Base-by-base conservation (phyloP, 2,888 invertebrate species). In the Parnassius orleans region DNA sequence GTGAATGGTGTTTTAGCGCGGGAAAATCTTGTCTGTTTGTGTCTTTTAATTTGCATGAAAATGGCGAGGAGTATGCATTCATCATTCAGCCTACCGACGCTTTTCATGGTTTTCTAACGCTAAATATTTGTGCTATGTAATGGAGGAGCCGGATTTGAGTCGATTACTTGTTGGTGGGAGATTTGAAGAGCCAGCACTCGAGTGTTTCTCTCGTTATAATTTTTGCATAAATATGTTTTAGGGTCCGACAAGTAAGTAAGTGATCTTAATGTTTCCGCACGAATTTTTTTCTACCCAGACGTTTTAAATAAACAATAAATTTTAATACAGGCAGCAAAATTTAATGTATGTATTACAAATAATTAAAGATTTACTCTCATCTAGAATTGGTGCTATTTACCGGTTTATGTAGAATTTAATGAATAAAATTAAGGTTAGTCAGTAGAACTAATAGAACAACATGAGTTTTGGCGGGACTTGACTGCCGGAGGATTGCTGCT, bases 21-120 rank as follows among this genome's bases (percentile, higher is more conserved):
- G 83, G 81, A 82, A 79, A 78, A 78, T 81, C 78, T 83, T 80
- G 80, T 84, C 81, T 88, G 79, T 86, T 85, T 86, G 85, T 84
- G 83, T 88, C 86, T 90, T 90, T 91, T 90, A 90, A 90, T 91
- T 90, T 89, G 87, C 85, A 88, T 87, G 79, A 89, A 90, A 90
- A 88, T 88, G 87, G 82, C 83, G 83, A 80, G 77, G 81, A 83
- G 85, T 80, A 76, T 83, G 84, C 79, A 83, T 82, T 77, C 79
- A 76, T n/a, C 72, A 80, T 84, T 80, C 80, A 81, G 75, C 69
- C 69, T 67, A 70, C 68, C 67, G 70, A 75, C 77, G 80, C 79
- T 80, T 86, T 87, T 83, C 82, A 85, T 77, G 70, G 68, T 71
- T 77, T 42, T 41, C 55, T 74, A 74, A 71, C 73, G 76, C 73